Percentiles rank a stretch among this genome's conserved stretches.
These are phyloP conservation scores for Xylota segnis DNA, from an alignment of 2,888 invertebrate species.

Conservation along the genomic window DNA sequence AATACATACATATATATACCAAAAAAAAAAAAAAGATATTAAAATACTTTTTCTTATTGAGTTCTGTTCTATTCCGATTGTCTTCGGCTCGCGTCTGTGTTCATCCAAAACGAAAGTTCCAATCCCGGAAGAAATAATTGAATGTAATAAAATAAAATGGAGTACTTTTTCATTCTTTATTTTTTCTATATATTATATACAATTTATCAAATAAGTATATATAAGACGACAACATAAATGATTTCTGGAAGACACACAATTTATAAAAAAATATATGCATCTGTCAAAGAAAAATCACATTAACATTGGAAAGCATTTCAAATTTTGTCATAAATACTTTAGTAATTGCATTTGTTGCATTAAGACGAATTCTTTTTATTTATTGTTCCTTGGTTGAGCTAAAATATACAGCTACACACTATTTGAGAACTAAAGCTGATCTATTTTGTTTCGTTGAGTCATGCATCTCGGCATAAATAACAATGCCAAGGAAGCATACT, in stretches of 20 bases:
- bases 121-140: too few species aligned
- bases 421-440: neutral
- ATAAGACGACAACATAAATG: neutral
- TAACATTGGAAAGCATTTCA: neutral
- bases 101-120: too few species aligned
- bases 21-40: neutral
- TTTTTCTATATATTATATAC: conserved; percentile 26
- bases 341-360: neutral
- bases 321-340: neutral
- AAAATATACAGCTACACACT: neutral
- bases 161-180: neutral
- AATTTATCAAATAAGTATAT: conserved; percentile 1
- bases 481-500: neutral
- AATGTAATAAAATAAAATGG: neutral
- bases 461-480: neutral
- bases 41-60: neutral
- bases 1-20: neutral
- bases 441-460: neutral
- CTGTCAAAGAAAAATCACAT: neutral
- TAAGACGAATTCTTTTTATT: neutral
- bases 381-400: neutral
- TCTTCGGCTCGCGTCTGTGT: too few species aligned
- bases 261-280: conserved; percentile 5
- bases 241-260: neutral
- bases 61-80: too few species aligned